A percentile compares a stretch with the other conserved stretches of the same genome.
These are phyloP conservation scores for Nasonia vitripennis DNA, from an alignment of 1,140 invertebrate genomes.

Conservation along the genomic window DNA sequence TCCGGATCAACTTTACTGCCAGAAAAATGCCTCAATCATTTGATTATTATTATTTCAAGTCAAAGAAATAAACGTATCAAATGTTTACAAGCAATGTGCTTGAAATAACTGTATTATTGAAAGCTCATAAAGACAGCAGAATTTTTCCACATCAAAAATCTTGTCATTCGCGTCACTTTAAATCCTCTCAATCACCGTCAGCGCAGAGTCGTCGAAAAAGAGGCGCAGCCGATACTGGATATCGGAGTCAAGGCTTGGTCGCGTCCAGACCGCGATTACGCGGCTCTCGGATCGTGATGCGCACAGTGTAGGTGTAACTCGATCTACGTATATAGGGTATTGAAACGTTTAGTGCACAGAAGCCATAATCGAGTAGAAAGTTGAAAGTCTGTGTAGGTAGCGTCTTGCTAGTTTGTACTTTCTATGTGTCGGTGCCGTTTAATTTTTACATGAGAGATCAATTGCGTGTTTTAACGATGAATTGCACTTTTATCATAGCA, in stretches of 20 bases:
- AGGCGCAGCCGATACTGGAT: slow-evolving; percentile 29
- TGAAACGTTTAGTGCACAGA: not conserved
- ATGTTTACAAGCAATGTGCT: not conserved
- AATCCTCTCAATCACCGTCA: not conserved
- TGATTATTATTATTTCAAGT: not conserved
- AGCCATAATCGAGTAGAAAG: slow-evolving; percentile 38
- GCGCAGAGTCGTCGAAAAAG: not conserved
- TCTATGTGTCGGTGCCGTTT: not conserved
- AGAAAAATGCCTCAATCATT: not conserved
- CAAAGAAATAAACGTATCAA: not conserved
- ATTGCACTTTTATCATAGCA: no score
- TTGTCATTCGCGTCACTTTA: not conserved
- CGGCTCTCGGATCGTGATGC: not conserved
- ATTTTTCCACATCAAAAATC: not conserved
- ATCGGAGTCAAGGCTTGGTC: slow-evolving; percentile 48
- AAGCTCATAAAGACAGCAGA: not conserved
- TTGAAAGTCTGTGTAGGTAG: slow-evolving; percentile 12
- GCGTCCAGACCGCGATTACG: slow-evolving; percentile 24
- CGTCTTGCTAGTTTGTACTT: not conserved
- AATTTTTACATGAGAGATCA: not conserved
- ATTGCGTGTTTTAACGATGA: no score
- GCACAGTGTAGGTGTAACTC: not conserved
- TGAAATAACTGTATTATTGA: not conserved
- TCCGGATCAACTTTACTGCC: not conserved
- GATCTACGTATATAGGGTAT: not conserved